Base-by-base conservation (phyloP, 2,113 vertebrate genomes). In the Cephalopholis sonnerati region DNA sequence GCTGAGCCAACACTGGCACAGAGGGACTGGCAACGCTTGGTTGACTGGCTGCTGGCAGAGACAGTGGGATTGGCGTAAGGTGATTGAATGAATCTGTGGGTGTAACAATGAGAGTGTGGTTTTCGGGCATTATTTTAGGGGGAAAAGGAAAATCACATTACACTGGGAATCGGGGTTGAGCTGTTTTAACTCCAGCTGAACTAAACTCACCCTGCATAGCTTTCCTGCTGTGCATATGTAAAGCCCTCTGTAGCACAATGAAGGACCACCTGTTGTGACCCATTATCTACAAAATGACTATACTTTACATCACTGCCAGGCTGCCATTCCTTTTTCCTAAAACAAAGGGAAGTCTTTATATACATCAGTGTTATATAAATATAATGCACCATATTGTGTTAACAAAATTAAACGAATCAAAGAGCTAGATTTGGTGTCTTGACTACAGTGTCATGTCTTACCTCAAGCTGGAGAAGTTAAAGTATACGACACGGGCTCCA, bases 31-130 rank as follows among this genome's bases (percentile, higher is more conserved):
- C 77, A 25, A 32, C 9, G 54, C 79, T 82, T 73, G 76, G 81
- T 48, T 69, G 77, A 65, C 71, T 84, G 78, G 8, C 62, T 87
- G 8, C 62, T 87, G 85, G 79, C 64, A 82, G 81, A 77, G 15
- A 80, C 54, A 27, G 22, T 55, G 44, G 72, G 55, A 83, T 72
- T 85, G 82, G 74, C 54, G 24, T 62, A 54, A 79, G 20, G 36
- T 61, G 64, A 79, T 18, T 77, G 79, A 83, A 88, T 83, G 22
- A 81, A 92, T 89, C 58, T 27, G 18, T 9, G 55, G 81, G 63
- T n/a, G 48, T 32, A 68, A 70, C 63, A 88, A 71, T 84, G 59
- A 74, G 24, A 78, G 59, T 65, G 55, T 71, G 69, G 64, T 59
- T 72, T 68, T 61, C 18, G 36, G 59, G 13, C 39, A 78, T 64